Percentiles rank a stretch among this genome's conserved stretches.
Evolutionary conservation across 2,797 vertebrate genomes (phyloP).

Genomic region (Enteromius afrohamiltoni): DNA sequence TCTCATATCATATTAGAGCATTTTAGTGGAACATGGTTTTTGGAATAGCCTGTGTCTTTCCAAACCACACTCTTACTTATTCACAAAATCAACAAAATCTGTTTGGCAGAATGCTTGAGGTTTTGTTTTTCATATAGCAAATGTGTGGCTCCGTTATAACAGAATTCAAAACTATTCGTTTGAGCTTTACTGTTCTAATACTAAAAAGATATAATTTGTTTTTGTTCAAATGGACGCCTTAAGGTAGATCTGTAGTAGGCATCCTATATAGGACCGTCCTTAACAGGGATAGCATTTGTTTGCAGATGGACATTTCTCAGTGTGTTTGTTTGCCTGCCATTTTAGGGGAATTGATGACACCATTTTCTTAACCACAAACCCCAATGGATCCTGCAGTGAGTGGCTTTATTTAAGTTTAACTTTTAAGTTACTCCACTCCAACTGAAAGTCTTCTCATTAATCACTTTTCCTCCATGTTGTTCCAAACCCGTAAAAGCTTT

Average conservation of each 20-base stretch:
- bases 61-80: background rate
- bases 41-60: background rate
- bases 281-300: background rate
- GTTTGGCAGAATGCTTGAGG: background rate
- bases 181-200: background rate
- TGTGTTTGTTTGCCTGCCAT: slow-evolving; percentile 47
- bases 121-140: slow-evolving; percentile 1
- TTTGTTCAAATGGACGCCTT: background rate
- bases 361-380: slow-evolving; percentile 86
- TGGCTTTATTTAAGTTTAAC: slow-evolving; percentile 53
- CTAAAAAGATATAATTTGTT: background rate
- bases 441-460: too few species aligned
- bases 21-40: background rate
- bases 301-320: background rate
- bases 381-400: slow-evolving; percentile 93
- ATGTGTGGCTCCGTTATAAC: background rate
- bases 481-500: too few species aligned
- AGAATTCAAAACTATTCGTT: background rate
- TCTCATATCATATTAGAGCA: background rate
- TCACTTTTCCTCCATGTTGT: too few species aligned
- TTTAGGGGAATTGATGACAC: slow-evolving; percentile 83
- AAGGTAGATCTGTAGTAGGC: background rate
- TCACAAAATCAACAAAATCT: slow-evolving; percentile 6
- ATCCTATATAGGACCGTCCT: background rate
- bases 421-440: background rate